Evolutionary conservation across 2,113 vertebrate species (phyloP), one percentile per base, ranked within the genome.

Genomic region (Marmota monax): DNA sequence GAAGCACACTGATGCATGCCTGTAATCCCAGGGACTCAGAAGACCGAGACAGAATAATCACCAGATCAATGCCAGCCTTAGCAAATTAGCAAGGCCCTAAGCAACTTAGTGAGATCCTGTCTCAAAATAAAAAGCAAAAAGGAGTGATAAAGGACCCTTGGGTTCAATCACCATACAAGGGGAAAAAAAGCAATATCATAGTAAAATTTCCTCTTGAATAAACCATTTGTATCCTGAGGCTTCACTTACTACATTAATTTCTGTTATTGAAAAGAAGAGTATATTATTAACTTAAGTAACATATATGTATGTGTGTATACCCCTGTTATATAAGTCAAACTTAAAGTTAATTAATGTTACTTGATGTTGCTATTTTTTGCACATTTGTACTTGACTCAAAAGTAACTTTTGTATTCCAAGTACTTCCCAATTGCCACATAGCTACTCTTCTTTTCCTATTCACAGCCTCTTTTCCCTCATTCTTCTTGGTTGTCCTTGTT

Each of bases 351-450:
- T 45, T 45, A 45, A 45, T 45, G 84, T 79, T 74, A 69, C 11
- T 45, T 73, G 34, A 91, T 84, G 10, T 48, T 69, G 42, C 17
- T 67, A 56, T 5, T 48, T 88, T 94, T 86, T 78, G 56, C 18
- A 84, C 58, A 76, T 2, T 37, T 95, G 7, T 76, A 92, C 12
- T 82, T 16, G 14, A 89, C 48, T 96, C 92, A 69, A 45, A 96
- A 73, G 70, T 92, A n/a, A 92, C 25, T 25, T 89, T 78, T 87
- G 22, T 48, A 27, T 39, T 88, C 32, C 51, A 74, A 23, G 84
- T 88, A 65, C 7, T 84, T 90, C 16, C 56, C 88, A 90, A 85
- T 63, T 94, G n/a, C 37, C 70, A 73, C 9, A 16, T 90, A 29
- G 10, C 18, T 90, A 20, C 39, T 72, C 1, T 53, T 89, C 1